A percentile compares a stretch with the other conserved stretches of the same genome.
phyloP scores from a whole-genome alignment of 2,797 vertebrate genomes.

The Phaenicophaeus curvirostris region DNA sequence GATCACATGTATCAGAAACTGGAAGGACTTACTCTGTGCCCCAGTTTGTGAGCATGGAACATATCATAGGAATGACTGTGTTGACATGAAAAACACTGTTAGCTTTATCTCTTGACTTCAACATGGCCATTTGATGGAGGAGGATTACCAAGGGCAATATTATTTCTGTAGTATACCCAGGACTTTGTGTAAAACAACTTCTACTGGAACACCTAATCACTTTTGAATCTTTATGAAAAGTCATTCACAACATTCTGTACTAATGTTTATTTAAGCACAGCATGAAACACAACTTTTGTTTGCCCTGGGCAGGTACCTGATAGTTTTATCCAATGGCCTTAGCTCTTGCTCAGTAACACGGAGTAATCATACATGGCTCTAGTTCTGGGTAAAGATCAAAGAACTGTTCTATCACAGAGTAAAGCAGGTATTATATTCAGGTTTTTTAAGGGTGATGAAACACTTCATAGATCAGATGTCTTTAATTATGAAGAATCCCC shows the following conservation, averaged over 20 bases:
- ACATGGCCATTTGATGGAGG: not conserved
- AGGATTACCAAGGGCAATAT: not conserved
- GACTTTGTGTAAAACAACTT: not conserved
- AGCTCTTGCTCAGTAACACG: not conserved
- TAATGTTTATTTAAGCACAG: not conserved
- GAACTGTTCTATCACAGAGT: not conserved
- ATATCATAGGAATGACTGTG: not conserved
- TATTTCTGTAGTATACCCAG: not conserved
- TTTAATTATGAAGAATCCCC: conserved; percentile 27
- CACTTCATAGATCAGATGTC: not conserved
- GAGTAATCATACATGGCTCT: not conserved
- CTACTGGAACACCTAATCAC: not conserved
- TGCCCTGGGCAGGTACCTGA: not conserved
- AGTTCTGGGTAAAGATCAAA: not conserved
- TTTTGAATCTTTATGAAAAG: not conserved
- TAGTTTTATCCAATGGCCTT: not conserved
- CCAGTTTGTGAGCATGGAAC: not conserved
- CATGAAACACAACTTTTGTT: not conserved
- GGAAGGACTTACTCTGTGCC: not conserved
- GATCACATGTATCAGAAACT: not conserved
- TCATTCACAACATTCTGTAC: not conserved
- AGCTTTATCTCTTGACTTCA: not conserved
- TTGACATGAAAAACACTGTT: not conserved
- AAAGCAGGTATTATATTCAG: not conserved
- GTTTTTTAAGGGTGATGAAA: conserved; percentile 12